These are phyloP conservation scores for Prosopocoilus inquinatus DNA, from an alignment of 2,888 invertebrate species.

Conservation along the genomic window DNA sequence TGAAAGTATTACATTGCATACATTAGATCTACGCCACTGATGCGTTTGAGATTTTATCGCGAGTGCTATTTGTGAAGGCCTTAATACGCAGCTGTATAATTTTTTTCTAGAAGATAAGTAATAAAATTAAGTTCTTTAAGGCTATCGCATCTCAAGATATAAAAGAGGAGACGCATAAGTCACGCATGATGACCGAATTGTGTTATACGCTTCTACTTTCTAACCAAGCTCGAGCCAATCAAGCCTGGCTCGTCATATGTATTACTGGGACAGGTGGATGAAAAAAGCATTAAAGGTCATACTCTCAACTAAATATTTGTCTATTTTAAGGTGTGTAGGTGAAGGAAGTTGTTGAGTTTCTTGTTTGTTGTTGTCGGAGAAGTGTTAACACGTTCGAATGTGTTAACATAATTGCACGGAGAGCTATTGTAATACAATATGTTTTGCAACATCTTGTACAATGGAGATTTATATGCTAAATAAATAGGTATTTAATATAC, in stretches of 20 bases:
- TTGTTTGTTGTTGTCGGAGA: slow-evolving; percentile 22
- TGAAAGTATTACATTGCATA: too few species aligned
- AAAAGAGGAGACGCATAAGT: slow-evolving; percentile 28
- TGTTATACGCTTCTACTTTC: slow-evolving; percentile 31
- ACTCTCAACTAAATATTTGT: slow-evolving; percentile 22
- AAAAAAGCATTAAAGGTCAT: slow-evolving; percentile 28
- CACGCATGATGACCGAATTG: slow-evolving; percentile 33
- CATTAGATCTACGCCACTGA: too few species aligned
- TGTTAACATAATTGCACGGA: slow-evolving; percentile 24
- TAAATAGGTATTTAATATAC: neutral
- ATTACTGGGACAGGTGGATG: slow-evolving; percentile 29
- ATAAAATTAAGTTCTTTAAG: slow-evolving; percentile 16
- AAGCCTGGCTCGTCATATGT: slow-evolving; percentile 29
- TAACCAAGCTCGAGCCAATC: slow-evolving; percentile 30
- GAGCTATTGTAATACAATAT: slow-evolving; percentile 25
- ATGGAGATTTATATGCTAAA: slow-evolving; percentile 4
- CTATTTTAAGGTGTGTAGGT: slow-evolving; percentile 18
- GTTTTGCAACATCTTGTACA: slow-evolving; percentile 18
- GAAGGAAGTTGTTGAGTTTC: slow-evolving; percentile 18
- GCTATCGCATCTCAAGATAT: slow-evolving; percentile 11
- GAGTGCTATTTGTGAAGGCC: slow-evolving; percentile 7
- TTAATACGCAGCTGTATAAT: slow-evolving; percentile 4
- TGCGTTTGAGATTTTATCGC: slow-evolving; percentile 9
- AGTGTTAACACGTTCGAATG: slow-evolving; percentile 24
- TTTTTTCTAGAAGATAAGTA: slow-evolving; percentile 9